phyloP scores from a whole-genome alignment of 1,140 invertebrate genomes.

The Bombus cullumanus region DNA sequence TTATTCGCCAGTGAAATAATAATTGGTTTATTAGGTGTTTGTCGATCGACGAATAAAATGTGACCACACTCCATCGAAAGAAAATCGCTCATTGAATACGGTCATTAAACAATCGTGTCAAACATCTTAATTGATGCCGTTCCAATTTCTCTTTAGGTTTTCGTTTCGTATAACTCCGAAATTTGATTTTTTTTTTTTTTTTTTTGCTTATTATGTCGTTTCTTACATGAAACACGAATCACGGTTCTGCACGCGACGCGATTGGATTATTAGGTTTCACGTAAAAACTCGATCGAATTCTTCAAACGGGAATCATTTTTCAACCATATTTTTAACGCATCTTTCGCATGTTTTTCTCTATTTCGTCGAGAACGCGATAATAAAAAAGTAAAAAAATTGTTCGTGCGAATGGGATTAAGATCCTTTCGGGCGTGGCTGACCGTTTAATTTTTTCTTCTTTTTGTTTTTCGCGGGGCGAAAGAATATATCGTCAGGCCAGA shows the following conservation, averaged over 20 bases:
- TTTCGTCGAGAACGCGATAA: neutral
- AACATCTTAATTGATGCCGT: neutral
- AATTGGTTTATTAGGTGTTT: conserved; percentile 43
- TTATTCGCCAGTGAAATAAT: conserved; percentile 32
- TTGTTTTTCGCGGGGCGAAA: neutral
- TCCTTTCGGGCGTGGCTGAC: neutral
- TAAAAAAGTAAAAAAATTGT: neutral
- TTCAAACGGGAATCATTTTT: neutral
- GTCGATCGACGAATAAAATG: neutral
- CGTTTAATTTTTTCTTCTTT: neutral
- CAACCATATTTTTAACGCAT: neutral
- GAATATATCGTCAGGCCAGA: neutral
- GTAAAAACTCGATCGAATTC: neutral
- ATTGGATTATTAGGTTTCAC: neutral
- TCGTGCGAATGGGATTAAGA: neutral
- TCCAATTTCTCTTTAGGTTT: no score
- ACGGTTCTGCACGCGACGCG: neutral
- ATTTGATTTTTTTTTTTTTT: neutral
- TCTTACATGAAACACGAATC: neutral
- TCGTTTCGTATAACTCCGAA: neutral
- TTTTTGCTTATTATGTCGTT: neutral
- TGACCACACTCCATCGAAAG: neutral
- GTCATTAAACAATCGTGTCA: neutral
- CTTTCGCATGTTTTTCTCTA: neutral
- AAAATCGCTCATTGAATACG: conserved; percentile 14